Evolutionary conservation across 1,140 invertebrate genomes (phyloP).

Genomic region (Hydropsyche tenuis): DNA sequence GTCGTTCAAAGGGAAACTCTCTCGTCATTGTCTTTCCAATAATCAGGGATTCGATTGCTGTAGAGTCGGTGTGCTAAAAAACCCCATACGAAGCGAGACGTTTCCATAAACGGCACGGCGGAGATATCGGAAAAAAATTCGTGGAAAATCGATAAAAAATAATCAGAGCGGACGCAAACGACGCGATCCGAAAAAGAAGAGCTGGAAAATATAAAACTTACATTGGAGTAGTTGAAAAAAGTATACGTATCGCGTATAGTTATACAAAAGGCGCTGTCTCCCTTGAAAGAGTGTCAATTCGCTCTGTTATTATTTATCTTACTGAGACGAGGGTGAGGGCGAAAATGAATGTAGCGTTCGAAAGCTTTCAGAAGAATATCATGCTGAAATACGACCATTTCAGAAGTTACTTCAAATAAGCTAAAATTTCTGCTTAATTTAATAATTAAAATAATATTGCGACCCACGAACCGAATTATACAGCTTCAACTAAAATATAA

Average conservation of each 20-base stretch:
- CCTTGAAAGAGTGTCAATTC: conserved; percentile 4
- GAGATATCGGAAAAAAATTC: conserved; percentile 1
- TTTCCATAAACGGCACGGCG: neutral
- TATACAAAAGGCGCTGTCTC: too few species aligned
- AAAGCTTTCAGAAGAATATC: neutral
- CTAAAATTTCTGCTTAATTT: neutral
- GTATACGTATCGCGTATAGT: too few species aligned
- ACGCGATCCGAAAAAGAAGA: neutral
- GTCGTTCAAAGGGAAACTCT: conserved; percentile 7
- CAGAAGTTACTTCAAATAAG: neutral
- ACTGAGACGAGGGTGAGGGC: neutral
- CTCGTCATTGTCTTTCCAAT: conserved; percentile 28
- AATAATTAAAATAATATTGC: too few species aligned
- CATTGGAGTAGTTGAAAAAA: too few species aligned
- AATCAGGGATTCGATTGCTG: conserved; percentile 20
- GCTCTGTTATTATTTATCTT: conserved; percentile 6
- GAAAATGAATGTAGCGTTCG: neutral
- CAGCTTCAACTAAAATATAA: too few species aligned
- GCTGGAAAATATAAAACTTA: neutral
- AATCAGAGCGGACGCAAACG: conserved; percentile 5
- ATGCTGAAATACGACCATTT: neutral
- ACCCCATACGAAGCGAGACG: neutral
- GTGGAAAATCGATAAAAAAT: conserved; percentile 16
- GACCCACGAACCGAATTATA: too few species aligned
- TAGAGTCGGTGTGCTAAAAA: neutral